Evolutionary conservation across 2,888 invertebrate species (phyloP).

Genomic region (Schrankia costaestrigalis): DNA sequence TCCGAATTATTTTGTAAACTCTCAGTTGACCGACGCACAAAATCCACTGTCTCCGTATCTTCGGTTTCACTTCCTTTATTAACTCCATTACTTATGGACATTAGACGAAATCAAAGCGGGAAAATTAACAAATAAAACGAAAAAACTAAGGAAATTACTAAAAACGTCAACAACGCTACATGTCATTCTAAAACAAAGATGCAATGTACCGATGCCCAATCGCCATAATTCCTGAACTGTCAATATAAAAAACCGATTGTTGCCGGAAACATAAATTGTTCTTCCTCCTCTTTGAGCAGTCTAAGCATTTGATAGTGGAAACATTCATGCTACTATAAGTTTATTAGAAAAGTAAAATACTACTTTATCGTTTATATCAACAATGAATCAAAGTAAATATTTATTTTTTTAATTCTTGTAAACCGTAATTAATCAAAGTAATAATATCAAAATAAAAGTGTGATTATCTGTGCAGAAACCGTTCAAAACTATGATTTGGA

Average conservation of each 20-base stretch:
- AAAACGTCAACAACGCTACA: slow-evolving; percentile 51
- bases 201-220: slow-evolving; percentile 13
- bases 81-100: slow-evolving; percentile 53
- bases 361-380: too few relatives aligned
- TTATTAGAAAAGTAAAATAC: too few relatives aligned
- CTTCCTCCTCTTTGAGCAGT: too few relatives aligned
- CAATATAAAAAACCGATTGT: slow-evolving; percentile 11
- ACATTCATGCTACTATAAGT: too few relatives aligned
- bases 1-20: slow-evolving; percentile 32
- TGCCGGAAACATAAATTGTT: too few relatives aligned
- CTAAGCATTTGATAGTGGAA: too few relatives aligned
- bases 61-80: slow-evolving; percentile 17
- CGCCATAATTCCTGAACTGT: slow-evolving; percentile 15
- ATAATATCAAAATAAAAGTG: too few relatives aligned
- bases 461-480: too few relatives aligned
- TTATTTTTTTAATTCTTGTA: too few relatives aligned
- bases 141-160: slow-evolving; percentile 35
- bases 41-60: slow-evolving; percentile 12
- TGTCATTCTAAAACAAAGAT: slow-evolving; percentile 28
- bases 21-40: slow-evolving; percentile 8
- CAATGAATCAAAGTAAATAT: too few relatives aligned
- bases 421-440: too few relatives aligned
- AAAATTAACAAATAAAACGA: slow-evolving; percentile 49
- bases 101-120: slow-evolving; percentile 34
- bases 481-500: too few relatives aligned